Percentiles rank a stretch among this genome's conserved stretches.
These are phyloP conservation scores for Propithecus deckenii DNA, from an alignment of 2,797 vertebrate species.

Conservation along the genomic window DNA sequence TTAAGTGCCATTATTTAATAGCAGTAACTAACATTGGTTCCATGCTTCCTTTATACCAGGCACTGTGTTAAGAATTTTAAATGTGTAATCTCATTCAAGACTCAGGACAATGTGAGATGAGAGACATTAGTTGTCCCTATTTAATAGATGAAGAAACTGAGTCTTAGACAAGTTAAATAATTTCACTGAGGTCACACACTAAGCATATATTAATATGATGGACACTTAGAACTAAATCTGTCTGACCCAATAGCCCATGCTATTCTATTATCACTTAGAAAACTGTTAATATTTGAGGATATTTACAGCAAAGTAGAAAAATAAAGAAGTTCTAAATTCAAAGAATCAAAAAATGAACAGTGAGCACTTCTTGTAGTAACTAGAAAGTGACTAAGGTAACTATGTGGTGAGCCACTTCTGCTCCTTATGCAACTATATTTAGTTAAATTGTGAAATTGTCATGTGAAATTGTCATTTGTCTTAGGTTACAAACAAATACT, in stretches of 20 bases:
- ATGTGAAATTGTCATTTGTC: neutral
- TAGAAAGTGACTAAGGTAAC: neutral
- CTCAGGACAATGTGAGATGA: neutral
- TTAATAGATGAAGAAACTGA: neutral
- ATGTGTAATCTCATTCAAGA: neutral
- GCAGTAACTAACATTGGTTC: neutral
- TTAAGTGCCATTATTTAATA: neutral
- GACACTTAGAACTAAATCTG: neutral
- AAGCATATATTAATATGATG: neutral
- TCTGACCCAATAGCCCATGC: neutral
- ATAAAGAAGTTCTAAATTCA: neutral
- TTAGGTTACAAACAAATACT: neutral
- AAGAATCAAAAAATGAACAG: neutral
- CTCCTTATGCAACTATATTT: neutral
- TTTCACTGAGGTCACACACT: neutral
- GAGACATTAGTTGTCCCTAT: neutral
- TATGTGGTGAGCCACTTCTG: neutral
- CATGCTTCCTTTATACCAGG: neutral
- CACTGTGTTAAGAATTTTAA: neutral
- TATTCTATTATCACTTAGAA: neutral
- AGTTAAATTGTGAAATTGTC: neutral
- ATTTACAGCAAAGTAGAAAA: neutral
- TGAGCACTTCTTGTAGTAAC: neutral
- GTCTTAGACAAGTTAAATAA: neutral
- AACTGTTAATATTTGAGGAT: neutral